phyloP scores from a whole-genome alignment of 2,888 invertebrate species.

The Cephus pulcher region DNA sequence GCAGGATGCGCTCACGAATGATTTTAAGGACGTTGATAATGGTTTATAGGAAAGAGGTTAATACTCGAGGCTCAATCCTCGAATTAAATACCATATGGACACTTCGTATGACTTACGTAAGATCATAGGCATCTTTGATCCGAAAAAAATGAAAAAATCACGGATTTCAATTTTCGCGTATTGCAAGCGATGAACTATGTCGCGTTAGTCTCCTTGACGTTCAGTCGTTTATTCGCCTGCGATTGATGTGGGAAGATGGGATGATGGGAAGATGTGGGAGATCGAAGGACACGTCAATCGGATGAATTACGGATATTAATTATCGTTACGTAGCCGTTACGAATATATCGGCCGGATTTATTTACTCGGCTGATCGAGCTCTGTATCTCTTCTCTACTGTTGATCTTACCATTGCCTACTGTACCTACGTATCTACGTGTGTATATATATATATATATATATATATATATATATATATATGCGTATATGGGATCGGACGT shows the following conservation, averaged over 20 bases:
- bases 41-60: not conserved
- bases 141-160: not conserved
- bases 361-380: not conserved
- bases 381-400: not conserved
- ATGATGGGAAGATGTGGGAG: too few relatives aligned
- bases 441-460: not conserved
- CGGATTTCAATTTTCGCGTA: not conserved
- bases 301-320: not conserved
- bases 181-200: not conserved
- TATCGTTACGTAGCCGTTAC: not conserved
- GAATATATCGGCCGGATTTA: not conserved
- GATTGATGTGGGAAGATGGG: not conserved
- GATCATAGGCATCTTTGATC: not conserved
- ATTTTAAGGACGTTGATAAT: not conserved
- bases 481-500: not conserved
- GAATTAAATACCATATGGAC: not conserved
- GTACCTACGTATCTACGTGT: not conserved
- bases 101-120: not conserved
- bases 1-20: not conserved
- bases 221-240: not conserved
- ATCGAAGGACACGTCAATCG: not conserved
- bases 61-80: not conserved
- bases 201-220: not conserved
- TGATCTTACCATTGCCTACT: conserved; percentile 5
- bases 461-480: too few relatives aligned